Evolutionary conservation across 2,888 invertebrate genomes (phyloP).

Genomic region (Cantharis nigra): DNA sequence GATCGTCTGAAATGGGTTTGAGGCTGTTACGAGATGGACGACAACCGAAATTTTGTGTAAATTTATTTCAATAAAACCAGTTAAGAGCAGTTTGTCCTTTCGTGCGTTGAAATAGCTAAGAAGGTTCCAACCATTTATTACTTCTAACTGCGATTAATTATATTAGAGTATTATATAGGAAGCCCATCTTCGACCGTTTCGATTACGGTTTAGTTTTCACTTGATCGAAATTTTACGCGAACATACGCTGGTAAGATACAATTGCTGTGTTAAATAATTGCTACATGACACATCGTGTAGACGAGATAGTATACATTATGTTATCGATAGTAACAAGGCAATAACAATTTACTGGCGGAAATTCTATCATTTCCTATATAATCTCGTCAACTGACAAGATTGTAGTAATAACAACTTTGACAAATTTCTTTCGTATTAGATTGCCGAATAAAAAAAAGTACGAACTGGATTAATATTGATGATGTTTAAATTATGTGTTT

Average conservation of each 20-base stretch:
- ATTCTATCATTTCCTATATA: conserved; percentile 1
- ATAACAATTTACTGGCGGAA: conserved; percentile 2
- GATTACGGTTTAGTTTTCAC: too few relatives aligned
- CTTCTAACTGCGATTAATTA: too few relatives aligned
- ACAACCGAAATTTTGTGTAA: too few relatives aligned
- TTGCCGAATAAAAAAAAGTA: background rate
- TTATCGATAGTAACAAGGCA: background rate
- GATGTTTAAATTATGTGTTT: background rate
- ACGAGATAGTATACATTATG: background rate
- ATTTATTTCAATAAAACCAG: too few relatives aligned
- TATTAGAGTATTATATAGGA: too few relatives aligned
- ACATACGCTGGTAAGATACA: background rate
- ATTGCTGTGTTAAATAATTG: background rate
- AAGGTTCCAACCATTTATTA: too few relatives aligned
- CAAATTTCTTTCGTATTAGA: background rate
- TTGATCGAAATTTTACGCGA: too few relatives aligned
- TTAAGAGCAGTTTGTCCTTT: too few relatives aligned
- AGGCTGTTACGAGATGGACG: too few relatives aligned
- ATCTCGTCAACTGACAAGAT: conserved; percentile 1
- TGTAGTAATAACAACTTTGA: background rate
- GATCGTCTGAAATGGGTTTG: too few relatives aligned
- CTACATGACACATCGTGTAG: background rate
- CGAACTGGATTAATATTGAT: background rate
- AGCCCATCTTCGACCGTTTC: too few relatives aligned
- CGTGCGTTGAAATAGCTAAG: too few relatives aligned